Percentiles rank a stretch among this genome's conserved stretches.
Conservation (phyloP, 2,888 invertebrate genomes). For the Amaurobius ferox region DNA sequence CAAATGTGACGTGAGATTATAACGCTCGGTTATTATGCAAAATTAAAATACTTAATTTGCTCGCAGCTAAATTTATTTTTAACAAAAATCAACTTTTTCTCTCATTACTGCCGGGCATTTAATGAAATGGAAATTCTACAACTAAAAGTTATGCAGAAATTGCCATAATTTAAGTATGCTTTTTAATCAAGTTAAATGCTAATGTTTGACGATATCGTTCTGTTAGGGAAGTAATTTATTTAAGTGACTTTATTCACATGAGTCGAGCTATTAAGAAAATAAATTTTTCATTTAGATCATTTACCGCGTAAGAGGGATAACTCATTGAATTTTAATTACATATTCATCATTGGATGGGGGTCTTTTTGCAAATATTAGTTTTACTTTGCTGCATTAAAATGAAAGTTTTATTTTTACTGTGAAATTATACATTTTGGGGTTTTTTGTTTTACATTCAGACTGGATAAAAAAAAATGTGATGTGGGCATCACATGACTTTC, state of each 20-base stretch:
- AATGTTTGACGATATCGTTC: not conserved
- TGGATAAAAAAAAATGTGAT: too few relatives aligned
- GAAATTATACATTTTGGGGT: too few relatives aligned
- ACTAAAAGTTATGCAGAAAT: not conserved
- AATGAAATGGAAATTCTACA: not conserved
- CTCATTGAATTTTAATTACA: not conserved
- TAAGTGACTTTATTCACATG: not conserved
- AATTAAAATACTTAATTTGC: not conserved
- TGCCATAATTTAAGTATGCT: not conserved
- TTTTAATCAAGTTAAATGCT: slow-evolving; percentile 4
- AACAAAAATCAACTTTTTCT: not conserved
- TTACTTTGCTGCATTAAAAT: not conserved
- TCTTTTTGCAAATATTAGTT: not conserved
- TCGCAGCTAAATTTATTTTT: not conserved
- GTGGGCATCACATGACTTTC: too few relatives aligned
- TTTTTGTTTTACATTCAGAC: too few relatives aligned
- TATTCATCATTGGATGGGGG: not conserved
- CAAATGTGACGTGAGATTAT: too few relatives aligned
- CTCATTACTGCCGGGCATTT: not conserved
- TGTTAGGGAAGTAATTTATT: not conserved
- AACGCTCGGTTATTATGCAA: not conserved
- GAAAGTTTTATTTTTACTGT: too few relatives aligned
- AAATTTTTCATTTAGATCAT: not conserved
- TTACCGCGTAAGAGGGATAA: not conserved
- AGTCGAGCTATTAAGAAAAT: not conserved